Evolutionary conservation across 2,113 vertebrate species (phyloP).

Genomic region (Sander vitreus): DNA sequence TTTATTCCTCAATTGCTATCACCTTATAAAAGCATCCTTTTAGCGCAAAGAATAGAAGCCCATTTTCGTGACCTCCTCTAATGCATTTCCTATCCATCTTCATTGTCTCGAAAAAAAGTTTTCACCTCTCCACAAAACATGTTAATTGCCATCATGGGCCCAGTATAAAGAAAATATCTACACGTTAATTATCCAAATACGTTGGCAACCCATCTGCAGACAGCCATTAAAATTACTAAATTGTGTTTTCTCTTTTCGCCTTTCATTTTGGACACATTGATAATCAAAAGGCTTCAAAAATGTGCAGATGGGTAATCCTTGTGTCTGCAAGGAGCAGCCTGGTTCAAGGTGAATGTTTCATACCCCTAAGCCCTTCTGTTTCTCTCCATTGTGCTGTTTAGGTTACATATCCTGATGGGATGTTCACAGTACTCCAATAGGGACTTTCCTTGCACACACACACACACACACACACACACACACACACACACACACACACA

Average conservation of each 20-base stretch:
- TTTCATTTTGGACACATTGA: conserved; percentile 86
- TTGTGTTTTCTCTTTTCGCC: conserved; percentile 83
- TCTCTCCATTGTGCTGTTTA: conserved; percentile 78
- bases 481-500: not conserved
- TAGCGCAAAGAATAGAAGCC: conserved; percentile 82
- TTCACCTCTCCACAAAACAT: conserved; percentile 86
- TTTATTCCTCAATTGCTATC: conserved; percentile 84
- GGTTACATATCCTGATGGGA: conserved; percentile 78
- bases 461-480: conserved; percentile 28
- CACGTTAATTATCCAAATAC: conserved; percentile 88
- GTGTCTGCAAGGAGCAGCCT: conserved; percentile 83
- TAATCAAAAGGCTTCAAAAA: conserved; percentile 88
- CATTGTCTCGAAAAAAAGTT: conserved; percentile 84
- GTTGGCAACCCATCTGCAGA: conserved; percentile 86
- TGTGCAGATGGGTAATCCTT: conserved; percentile 88
- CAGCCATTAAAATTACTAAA: conserved; percentile 85
- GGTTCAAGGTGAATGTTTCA: conserved; percentile 88
- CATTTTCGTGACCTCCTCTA: conserved; percentile 85
- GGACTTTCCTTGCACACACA: conserved; percentile 54
- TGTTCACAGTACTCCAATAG: conserved; percentile 66
- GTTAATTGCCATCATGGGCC: conserved; percentile 85
- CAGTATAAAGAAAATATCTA: conserved; percentile 86
- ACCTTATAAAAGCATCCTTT: conserved; percentile 87
- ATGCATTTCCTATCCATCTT: conserved; percentile 85
- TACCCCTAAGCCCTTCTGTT: conserved; percentile 80